A percentile compares a stretch with the other conserved stretches of the same genome.
Evolutionary conservation across 2,113 vertebrate genomes (phyloP).

Genomic region (Triplophysa rosa): DNA sequence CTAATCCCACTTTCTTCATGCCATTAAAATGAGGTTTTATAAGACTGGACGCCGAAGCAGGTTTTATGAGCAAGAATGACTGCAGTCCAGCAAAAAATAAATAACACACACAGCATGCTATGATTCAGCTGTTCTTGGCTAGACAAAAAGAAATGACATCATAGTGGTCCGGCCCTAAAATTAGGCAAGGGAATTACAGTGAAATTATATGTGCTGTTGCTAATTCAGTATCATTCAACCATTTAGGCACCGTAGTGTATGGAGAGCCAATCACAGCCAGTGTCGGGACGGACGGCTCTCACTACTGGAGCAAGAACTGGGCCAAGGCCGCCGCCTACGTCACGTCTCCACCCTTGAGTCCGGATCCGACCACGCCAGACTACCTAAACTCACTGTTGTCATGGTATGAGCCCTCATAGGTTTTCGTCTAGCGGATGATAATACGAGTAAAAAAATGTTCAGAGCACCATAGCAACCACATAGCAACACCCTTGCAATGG

Average conservation of each 20-base stretch:
- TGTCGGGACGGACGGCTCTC: conserved; percentile 92
- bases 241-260: conserved; percentile 91
- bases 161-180: conserved; percentile 27
- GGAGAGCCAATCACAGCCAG: conserved; percentile 96
- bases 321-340: conserved; percentile 97
- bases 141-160: not conserved
- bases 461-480: no score
- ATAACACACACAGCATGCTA: not conserved
- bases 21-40: not conserved
- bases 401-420: conserved; percentile 77
- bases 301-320: conserved; percentile 99
- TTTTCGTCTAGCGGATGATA: no score
- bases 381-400: conserved; percentile 96
- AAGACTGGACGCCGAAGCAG: not conserved
- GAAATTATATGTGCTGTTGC: conserved; percentile 10
- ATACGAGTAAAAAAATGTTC: no score
- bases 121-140: conserved; percentile 45
- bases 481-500: no score
- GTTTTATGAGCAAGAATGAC: conserved; percentile 9
- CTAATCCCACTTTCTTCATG: no score
- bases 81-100: conserved; percentile 21
- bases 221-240: conserved; percentile 10
- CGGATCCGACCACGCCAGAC: conserved; percentile 95
- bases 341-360: conserved; percentile 93
- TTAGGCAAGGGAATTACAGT: conserved; percentile 12